A percentile compares a stretch with the other conserved stretches of the same genome.
phyloP scores from a whole-genome alignment of 1,140 invertebrate species.

The Trachelipus rathkii region DNA sequence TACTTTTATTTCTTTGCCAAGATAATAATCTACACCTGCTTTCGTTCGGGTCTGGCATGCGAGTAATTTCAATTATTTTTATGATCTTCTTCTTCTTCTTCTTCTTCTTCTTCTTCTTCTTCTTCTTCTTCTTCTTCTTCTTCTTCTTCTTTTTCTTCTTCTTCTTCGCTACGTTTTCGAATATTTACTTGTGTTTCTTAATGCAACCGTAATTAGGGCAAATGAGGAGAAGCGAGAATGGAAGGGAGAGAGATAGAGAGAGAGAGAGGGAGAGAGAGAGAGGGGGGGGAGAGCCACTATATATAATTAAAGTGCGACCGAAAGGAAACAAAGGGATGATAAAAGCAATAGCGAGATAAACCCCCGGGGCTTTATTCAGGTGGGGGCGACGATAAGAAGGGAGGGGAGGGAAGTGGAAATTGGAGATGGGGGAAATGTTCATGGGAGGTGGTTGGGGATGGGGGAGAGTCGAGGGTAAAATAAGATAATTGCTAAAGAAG shows the following conservation, averaged over 20 bases:
- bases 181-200: slow-evolving; percentile 6
- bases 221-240: not conserved
- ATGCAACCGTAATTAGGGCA: no score
- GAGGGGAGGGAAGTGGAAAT: not conserved
- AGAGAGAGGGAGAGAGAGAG: not conserved
- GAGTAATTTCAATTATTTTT: not conserved
- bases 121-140: no score
- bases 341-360: not conserved
- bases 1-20: not conserved
- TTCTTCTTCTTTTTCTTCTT: not conserved
- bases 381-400: not conserved
- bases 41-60: no score
- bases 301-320: not conserved
- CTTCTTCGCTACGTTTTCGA: not conserved
- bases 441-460: no score
- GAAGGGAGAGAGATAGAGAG: not conserved
- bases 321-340: not conserved
- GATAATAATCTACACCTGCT: no score
- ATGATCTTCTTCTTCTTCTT: not conserved
- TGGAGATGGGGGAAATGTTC: not conserved
- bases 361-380: not conserved
- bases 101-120: no score
- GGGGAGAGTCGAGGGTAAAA: not conserved
- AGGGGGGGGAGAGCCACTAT: not conserved
- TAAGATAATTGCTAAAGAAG: slow-evolving; percentile 3